Conservation (phyloP, 2,113 vertebrate genomes). For the Balaeniceps rex region DNA sequence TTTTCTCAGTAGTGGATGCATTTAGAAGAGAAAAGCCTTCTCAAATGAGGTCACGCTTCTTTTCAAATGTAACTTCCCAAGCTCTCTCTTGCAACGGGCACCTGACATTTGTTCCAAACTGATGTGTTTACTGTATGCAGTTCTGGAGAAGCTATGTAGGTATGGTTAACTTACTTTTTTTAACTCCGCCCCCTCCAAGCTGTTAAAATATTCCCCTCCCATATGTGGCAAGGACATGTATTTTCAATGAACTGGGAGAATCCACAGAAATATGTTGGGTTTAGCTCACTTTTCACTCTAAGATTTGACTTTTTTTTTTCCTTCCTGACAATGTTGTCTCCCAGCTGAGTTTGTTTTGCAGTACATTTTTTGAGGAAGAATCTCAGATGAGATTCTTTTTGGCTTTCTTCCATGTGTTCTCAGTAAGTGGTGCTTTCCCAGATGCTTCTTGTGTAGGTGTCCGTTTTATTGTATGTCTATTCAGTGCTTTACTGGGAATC, state of each 20-base stretch:
- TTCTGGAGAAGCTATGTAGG: conserved; percentile 73
- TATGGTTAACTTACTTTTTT: conserved; percentile 57
- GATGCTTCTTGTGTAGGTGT: neutral
- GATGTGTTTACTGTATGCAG: conserved; percentile 68
- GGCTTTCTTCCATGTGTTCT: neutral
- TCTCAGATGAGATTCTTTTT: neutral
- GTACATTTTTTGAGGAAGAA: neutral
- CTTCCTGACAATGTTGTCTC: neutral
- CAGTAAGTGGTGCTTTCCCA: neutral
- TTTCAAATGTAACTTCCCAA: conserved; percentile 57
- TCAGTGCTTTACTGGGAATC: neutral
- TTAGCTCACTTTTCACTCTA: neutral
- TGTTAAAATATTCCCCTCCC: neutral
- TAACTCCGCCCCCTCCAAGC: neutral
- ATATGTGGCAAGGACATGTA: neutral
- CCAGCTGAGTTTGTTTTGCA: neutral
- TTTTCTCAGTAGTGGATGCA: neutral
- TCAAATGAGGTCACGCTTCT: conserved; percentile 42
- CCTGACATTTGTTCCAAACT: conserved; percentile 75
- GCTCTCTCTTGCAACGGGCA: conserved; percentile 70
- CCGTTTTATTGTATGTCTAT: neutral
- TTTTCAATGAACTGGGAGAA: neutral
- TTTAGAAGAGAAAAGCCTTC: neutral
- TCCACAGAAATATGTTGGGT: neutral
- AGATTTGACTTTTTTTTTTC: neutral